These are phyloP conservation scores for Electrona antarctica DNA, from an alignment of 2,113 vertebrate species.

Conservation along the genomic window DNA sequence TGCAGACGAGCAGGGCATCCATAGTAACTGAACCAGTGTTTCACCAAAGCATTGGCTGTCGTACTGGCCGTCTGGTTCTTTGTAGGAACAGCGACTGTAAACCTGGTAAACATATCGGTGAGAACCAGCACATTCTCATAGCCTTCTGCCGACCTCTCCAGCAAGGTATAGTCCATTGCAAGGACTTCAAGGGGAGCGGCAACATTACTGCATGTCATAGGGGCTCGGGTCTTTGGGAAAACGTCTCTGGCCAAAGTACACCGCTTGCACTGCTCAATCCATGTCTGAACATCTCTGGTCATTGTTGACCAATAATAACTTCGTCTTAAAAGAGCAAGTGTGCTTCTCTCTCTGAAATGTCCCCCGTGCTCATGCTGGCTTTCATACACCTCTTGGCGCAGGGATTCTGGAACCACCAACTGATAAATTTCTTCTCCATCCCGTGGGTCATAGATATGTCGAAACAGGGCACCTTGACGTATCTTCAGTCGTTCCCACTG, in stretches of 20 bases:
- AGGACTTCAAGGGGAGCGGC: not conserved
- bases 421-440: too few relatives aligned
- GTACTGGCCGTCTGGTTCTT: not conserved
- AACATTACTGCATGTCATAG: conserved; percentile 8
- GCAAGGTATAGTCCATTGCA: conserved; percentile 2
- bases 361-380: too few relatives aligned
- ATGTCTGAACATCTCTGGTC: too few relatives aligned
- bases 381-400: too few relatives aligned
- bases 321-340: too few relatives aligned
- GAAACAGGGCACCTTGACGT: too few relatives aligned
- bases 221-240: not conserved
- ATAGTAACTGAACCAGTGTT: conserved; percentile 2
- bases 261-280: not conserved
- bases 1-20: too few relatives aligned
- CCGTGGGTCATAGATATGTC: too few relatives aligned
- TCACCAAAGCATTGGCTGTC: not conserved
- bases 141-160: conserved; percentile 8
- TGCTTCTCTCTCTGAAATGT: too few relatives aligned
- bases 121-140: conserved; percentile 20
- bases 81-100: conserved; percentile 23
- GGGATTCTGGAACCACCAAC: too few relatives aligned
- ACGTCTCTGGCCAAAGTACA: not conserved
- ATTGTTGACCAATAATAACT: too few relatives aligned
- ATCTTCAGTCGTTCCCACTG: too few relatives aligned
- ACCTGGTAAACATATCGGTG: conserved; percentile 29